phyloP scores from a whole-genome alignment of 2,888 invertebrate species.

The Palloptera scutellata region DNA sequence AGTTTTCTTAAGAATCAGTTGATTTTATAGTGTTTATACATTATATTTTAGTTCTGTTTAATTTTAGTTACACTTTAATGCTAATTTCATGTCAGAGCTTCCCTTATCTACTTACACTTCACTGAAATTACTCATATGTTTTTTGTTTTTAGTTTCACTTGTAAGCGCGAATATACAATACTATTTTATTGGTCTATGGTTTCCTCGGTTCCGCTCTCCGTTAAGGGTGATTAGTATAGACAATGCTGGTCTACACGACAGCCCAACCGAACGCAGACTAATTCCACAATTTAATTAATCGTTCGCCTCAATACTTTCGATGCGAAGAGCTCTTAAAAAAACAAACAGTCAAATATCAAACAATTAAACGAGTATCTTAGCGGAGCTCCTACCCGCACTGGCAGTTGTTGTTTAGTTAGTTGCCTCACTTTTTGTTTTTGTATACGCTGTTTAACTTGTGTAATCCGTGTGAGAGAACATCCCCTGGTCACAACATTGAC shows the following conservation, averaged over 20 bases:
- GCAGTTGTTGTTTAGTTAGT: not conserved
- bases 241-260: constrained; percentile 39
- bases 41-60: too few species aligned
- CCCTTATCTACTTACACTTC: too few species aligned
- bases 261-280: constrained; percentile 54
- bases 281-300: constrained; percentile 31
- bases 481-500: not conserved
- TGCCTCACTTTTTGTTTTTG: not conserved
- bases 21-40: too few species aligned
- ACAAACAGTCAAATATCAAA: too few species aligned
- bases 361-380: constrained; percentile 27
- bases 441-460: constrained; percentile 7
- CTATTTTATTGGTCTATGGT: too few species aligned
- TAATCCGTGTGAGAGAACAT: constrained; percentile 27
- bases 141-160: too few species aligned
- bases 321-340: not conserved
- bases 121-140: too few species aligned
- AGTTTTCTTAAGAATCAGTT: too few species aligned
- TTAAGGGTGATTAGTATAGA: too few species aligned
- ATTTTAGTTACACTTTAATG: too few species aligned
- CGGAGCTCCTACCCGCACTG: constrained; percentile 45
- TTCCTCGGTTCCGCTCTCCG: not conserved
- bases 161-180: too few species aligned
- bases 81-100: too few species aligned
- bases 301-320: constrained; percentile 24